Evolutionary conservation across 2,797 vertebrate species (phyloP).

Genomic region (Girardinus metallicus): DNA sequence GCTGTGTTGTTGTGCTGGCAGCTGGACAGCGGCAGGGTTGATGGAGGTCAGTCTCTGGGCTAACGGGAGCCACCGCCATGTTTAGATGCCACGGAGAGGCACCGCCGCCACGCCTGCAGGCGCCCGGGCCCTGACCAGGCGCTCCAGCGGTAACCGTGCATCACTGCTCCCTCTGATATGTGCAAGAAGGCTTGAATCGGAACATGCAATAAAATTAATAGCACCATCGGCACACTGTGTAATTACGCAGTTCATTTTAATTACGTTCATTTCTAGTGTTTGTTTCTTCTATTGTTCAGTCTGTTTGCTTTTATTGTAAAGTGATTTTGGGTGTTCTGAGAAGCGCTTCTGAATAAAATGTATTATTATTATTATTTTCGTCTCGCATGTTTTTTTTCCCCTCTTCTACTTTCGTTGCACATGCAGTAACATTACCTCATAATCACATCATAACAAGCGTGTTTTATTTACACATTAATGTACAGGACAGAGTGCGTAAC

Average conservation of each 20-base stretch:
- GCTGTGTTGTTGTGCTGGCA: slow-evolving; percentile 56
- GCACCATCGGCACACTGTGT: slow-evolving; percentile 5
- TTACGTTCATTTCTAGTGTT: not conserved
- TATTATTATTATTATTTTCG: not conserved
- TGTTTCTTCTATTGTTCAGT: not conserved
- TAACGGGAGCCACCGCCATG: slow-evolving; percentile 51
- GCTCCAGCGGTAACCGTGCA: slow-evolving; percentile 1
- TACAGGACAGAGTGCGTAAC: not conserved
- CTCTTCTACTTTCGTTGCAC: not conserved
- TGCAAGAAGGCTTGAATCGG: not conserved
- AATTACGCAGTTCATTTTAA: not conserved
- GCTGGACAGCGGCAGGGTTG: slow-evolving; percentile 42
- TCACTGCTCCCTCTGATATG: slow-evolving; percentile 23
- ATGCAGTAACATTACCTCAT: not conserved
- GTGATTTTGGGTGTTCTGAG: not conserved
- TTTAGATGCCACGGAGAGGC: slow-evolving; percentile 50
- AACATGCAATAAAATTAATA: slow-evolving; percentile 14
- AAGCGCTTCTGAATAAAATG: not conserved
- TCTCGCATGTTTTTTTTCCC: not conserved
- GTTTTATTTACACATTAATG: not conserved
- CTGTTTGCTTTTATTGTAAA: not conserved
- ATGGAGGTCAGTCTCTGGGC: slow-evolving; percentile 49
- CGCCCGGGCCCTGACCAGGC: not conserved
- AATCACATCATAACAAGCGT: not conserved
- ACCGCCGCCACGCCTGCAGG: not conserved